Evolutionary conservation across 2,888 invertebrate species (phyloP).

Genomic region (Ypsolopha sequella): DNA sequence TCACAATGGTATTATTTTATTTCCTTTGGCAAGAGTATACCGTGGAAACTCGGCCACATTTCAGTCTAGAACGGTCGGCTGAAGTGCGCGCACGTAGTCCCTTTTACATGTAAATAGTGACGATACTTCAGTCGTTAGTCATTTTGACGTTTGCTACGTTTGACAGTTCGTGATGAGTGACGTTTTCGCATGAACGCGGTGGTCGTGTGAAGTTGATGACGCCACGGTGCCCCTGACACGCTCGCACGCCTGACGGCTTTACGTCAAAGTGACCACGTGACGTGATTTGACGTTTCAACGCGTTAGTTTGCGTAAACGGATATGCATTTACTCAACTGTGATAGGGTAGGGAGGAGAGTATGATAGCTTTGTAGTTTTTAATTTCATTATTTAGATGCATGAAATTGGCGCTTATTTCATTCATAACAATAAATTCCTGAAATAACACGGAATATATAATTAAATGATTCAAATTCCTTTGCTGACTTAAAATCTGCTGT

Average conservation of each 20-base stretch:
- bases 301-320: conserved; percentile 10
- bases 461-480: too few species aligned
- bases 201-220: not conserved
- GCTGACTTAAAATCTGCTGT: too few species aligned
- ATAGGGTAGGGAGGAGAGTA: not conserved
- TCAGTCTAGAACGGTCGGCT: conserved; percentile 53
- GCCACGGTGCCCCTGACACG: conserved; percentile 1
- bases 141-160: too few species aligned
- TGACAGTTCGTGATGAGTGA: too few species aligned
- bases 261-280: conserved; percentile 25
- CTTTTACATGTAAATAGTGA: not conserved
- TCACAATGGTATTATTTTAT: conserved; percentile 43
- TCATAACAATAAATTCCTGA: too few species aligned
- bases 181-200: not conserved
- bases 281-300: conserved; percentile 16
- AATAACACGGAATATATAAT: too few species aligned
- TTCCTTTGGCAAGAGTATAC: conserved; percentile 32
- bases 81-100: conserved; percentile 41
- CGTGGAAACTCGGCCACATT: conserved; percentile 37
- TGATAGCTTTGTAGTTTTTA: too few species aligned
- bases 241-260: conserved; percentile 18
- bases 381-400: too few species aligned
- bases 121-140: not conserved
- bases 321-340: not conserved
- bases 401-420: too few species aligned